Evolutionary conservation across 2,888 invertebrate genomes (phyloP), one percentile per base, ranked within the genome.

Genomic region (Idaea straminata): DNA sequence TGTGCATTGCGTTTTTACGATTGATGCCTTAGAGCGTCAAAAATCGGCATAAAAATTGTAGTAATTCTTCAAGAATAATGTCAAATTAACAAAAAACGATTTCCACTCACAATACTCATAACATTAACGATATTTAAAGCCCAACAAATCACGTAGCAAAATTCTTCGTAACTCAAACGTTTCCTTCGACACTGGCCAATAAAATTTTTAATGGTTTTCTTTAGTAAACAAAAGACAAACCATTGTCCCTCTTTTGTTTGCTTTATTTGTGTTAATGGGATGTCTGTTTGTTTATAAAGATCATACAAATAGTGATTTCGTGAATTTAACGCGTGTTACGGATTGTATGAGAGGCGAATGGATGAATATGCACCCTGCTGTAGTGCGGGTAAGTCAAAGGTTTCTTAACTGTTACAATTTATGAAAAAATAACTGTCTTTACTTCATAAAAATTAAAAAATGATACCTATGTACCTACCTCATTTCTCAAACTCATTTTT

Each of bases 151-250:
- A 74, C 69, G 73, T 59, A 71, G 71, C 64, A 63, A 47, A 80
- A 79, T 88, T 90, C 89, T 75, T n/a, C 75, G 87, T 88, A 88
- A 71, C 74, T 76, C 82, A 86, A 83, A 77, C 74, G 71, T 71
- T 80, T 79, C 47, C 78, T 74, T 66, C 74, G 70, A 66, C 72
- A 71, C 73, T 67, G 75, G 80, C 79, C 83, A 83, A 87, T 88
- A 88, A 89, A 47, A 13, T 74, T 69, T 87, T 84, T 89, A 91
- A 91, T 91, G 91, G 89, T 89, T 86, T 85, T 83, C 81, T 79
- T 77, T 79, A 70, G 77, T 81, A 87, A 89, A 91, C 89, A 91
- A 91, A 79, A 74, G 65, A 66, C 62, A 67, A 72, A 74, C 78
- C 79, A 83, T 87, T 87, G 86, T 89, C 79, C 79, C 77, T 74